These are phyloP conservation scores for Bovichtus variegatus DNA, from an alignment of 2,797 vertebrate species.

Conservation along the genomic window DNA sequence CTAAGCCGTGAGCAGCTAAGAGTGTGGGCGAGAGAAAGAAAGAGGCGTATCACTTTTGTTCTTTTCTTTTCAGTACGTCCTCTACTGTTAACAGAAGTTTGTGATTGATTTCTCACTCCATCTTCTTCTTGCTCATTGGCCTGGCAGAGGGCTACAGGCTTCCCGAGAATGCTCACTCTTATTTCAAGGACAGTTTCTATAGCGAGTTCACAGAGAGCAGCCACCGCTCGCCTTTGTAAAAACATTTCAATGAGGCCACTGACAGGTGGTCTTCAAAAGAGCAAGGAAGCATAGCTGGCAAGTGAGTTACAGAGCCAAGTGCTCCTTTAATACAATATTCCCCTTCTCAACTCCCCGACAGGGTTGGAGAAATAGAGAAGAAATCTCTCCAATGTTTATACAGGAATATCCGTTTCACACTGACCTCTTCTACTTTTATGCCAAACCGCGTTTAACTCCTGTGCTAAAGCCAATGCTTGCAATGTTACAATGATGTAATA, in stretches of 20 bases:
- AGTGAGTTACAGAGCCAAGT: conserved; percentile 59
- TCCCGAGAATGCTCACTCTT: conserved; percentile 64
- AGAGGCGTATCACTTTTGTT: conserved; percentile 17
- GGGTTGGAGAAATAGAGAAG: conserved; percentile 38
- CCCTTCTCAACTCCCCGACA: conserved; percentile 56
- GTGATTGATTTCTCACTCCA: conserved; percentile 58
- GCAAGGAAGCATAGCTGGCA: conserved; percentile 65
- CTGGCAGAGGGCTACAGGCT: conserved; percentile 55
- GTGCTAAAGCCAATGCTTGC: conserved; percentile 34
- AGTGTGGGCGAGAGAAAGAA: conserved; percentile 1
- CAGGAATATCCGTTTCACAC: conserved; percentile 59
- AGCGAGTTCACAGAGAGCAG: conserved; percentile 54
- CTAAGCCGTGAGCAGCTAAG: conserved; percentile 23
- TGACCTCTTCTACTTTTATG: conserved; percentile 56
- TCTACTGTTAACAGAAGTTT: conserved; percentile 44
- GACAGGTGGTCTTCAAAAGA: conserved; percentile 77
- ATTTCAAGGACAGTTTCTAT: conserved; percentile 71
- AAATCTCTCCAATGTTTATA: conserved; percentile 62
- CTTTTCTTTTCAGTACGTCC: conserved; percentile 32
- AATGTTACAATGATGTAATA: conserved; percentile 54
- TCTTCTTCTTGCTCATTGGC: conserved; percentile 53
- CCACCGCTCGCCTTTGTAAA: conserved; percentile 63
- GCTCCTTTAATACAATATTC: conserved; percentile 59
- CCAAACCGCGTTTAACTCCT: conserved; percentile 52
- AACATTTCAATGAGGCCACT: conserved; percentile 78